Percentiles rank a stretch among this genome's conserved stretches.
phyloP scores from a whole-genome alignment of 35 echinoderm and acorn worm species.

The Diadema setosum region DNA sequence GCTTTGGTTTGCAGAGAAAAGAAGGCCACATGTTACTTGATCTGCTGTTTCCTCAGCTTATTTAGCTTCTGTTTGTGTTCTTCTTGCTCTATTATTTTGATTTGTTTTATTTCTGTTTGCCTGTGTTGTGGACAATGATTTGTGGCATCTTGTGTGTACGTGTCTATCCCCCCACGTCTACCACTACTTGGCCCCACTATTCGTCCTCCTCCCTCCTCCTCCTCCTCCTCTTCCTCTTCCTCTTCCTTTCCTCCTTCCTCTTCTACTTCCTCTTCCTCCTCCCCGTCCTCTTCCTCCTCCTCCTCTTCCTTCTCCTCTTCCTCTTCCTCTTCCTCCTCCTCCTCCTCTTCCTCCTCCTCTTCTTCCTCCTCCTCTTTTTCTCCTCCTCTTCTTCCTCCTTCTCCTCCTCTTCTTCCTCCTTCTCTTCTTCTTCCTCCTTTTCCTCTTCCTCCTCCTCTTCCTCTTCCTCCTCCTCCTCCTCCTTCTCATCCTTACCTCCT shows the following conservation, averaged over 20 bases:
- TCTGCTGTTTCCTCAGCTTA: neutral
- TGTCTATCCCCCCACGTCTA: neutral
- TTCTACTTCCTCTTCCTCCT: neutral
- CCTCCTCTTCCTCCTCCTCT: neutral
- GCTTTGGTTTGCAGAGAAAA: neutral
- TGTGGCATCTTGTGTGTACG: constrained; percentile 11
- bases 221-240: neutral
- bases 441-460: neutral
- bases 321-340: neutral
- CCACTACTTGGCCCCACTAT: too few species aligned
- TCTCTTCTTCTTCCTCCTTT: neutral
- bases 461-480: neutral
- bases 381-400: neutral
- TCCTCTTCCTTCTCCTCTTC: neutral
- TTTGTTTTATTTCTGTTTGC: neutral
- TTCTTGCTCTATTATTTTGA: neutral
- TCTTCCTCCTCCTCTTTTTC: neutral
- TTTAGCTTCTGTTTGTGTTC: neutral
- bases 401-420: neutral
- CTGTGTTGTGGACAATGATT: constrained; percentile 10
- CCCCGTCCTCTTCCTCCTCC: neutral
- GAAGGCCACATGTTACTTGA: neutral
- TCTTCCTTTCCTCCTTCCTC: neutral
- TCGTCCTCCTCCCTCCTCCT: neutral
- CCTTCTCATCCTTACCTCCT: neutral